A percentile compares a stretch with the other conserved stretches of the same genome.
These are phyloP conservation scores for Hedychridium roseum DNA, from an alignment of 2,888 invertebrate genomes.

Conservation along the genomic window DNA sequence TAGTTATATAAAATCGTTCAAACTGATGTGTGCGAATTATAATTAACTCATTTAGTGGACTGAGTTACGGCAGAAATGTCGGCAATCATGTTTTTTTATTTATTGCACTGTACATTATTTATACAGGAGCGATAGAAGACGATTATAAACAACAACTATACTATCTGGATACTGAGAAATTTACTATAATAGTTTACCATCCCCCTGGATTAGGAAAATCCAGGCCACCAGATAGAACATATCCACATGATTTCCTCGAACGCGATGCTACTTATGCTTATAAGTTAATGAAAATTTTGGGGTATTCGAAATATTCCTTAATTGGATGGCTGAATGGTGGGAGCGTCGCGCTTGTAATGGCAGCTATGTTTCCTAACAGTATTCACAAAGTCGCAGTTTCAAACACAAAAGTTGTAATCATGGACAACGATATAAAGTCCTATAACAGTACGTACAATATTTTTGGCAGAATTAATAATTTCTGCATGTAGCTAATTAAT, in stretches of 20 bases:
- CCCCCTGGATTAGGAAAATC: slow-evolving; percentile 89
- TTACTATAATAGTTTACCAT: slow-evolving; percentile 80
- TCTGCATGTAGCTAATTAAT: not conserved
- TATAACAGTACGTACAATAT: slow-evolving; percentile 68
- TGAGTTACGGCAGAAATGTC: not conserved
- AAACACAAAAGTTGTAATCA: slow-evolving; percentile 80
- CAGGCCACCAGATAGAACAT: slow-evolving; percentile 79
- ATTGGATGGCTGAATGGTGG: slow-evolving; percentile 94
- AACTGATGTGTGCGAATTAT: not conserved
- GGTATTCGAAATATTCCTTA: slow-evolving; percentile 75
- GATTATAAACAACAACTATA: slow-evolving; percentile 84
- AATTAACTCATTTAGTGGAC: not conserved
- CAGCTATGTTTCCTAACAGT: slow-evolving; percentile 73
- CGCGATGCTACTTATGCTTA: slow-evolving; percentile 78
- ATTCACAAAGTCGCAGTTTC: slow-evolving; percentile 79
- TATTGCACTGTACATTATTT: not conserved
- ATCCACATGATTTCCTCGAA: slow-evolving; percentile 74
- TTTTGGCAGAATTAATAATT: not conserved
- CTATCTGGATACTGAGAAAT: slow-evolving; percentile 70
- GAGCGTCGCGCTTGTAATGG: slow-evolving; percentile 78
- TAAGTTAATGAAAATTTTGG: slow-evolving; percentile 76
- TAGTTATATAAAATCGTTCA: not conserved
- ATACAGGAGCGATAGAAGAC: slow-evolving; percentile 76
- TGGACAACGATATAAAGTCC: slow-evolving; percentile 72
- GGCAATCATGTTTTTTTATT: slow-evolving; percentile 1